These are phyloP conservation scores for Pyrrhia umbra DNA, from an alignment of 2,888 invertebrate species.

Conservation along the genomic window DNA sequence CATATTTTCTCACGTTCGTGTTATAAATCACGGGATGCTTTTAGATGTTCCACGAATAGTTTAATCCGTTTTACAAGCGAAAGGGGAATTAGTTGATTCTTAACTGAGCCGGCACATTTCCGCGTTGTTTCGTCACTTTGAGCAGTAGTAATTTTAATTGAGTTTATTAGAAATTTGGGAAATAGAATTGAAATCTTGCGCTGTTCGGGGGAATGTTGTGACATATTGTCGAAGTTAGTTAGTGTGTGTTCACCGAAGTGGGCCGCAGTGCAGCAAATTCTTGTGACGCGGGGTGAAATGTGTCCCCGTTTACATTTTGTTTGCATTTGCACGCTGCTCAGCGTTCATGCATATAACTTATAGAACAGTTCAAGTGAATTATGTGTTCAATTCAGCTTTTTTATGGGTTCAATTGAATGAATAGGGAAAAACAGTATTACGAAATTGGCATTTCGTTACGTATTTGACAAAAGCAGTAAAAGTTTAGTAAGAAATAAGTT, in stretches of 20 bases:
- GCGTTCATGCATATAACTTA: constrained; percentile 31
- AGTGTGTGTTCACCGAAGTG: constrained; percentile 50
- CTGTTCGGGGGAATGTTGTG: constrained; percentile 37
- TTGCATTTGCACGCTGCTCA: constrained; percentile 34
- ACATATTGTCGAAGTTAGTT: constrained; percentile 40
- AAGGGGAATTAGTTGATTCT: constrained; percentile 80
- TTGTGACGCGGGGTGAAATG: constrained; percentile 52
- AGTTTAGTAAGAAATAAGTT: background rate
- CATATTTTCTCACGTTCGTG: constrained; percentile 80
- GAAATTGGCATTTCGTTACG: background rate
- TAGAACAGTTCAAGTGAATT: constrained; percentile 12
- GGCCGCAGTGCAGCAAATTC: constrained; percentile 70
- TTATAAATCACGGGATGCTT: constrained; percentile 82
- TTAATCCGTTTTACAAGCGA: constrained; percentile 79
- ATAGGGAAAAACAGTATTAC: background rate
- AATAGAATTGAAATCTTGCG: constrained; percentile 34
- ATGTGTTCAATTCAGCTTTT: constrained; percentile 9
- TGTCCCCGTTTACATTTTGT: constrained; percentile 50
- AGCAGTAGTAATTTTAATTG: constrained; percentile 45
- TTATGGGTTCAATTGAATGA: constrained; percentile 17
- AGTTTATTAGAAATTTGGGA: constrained; percentile 45
- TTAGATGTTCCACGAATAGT: constrained; percentile 85
- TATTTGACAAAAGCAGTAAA: background rate
- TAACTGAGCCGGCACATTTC: constrained; percentile 75
- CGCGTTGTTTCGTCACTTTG: constrained; percentile 70